Base-by-base conservation (phyloP, 2,888 invertebrate species). In the Pyrocoelia pectoralis region DNA sequence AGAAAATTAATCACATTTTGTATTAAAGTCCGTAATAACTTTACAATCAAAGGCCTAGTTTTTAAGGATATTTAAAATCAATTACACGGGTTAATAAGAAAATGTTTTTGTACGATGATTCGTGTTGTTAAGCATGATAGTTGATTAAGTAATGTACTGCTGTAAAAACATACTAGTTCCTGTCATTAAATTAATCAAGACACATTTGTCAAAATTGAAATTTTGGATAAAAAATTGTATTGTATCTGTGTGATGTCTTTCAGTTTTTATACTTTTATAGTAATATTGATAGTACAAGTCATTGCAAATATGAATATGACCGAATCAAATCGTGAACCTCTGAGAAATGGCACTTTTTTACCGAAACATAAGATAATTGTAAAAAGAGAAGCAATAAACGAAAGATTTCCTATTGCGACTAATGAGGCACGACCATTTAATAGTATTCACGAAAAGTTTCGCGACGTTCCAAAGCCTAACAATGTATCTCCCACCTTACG, bases 191-290 rank as follows among this genome's bases (percentile, higher is more conserved):
- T 15, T 19, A 57, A 17, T n/a, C 51, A 1, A 49, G 18, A 51
- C 54, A 65, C 53, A 61, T 19, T 54, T 59, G 67, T 68, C 68
- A 66, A 54, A 68, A 67, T 70, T 65, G 62, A 62, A 68, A 56
- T 56, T 56, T 49, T 49, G 43, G 49, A 67, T 62, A 62, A 62
- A 24, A 24, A 24, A 5, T n/a, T n/a, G n/a, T 63, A 51, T 51
- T 13, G n/a, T 41, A 51, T 49, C 41, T 63, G 65, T 68, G 68
- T 68, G 68, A 70, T 70, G 70, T 68, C 68, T 55, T 56, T 57
- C 56, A 70, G 65, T 69, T 66, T 69, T 63, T 68, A 67, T 68
- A 61, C 66, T 61, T 69, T 67, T 56, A 67, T 69, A 70, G 64
- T 68, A 66, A 65, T 67, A 63, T 59, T 65, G 63, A 56, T 70